phyloP scores from a whole-genome alignment of 2,113 vertebrate species.

The Syngnathus scovelli region DNA sequence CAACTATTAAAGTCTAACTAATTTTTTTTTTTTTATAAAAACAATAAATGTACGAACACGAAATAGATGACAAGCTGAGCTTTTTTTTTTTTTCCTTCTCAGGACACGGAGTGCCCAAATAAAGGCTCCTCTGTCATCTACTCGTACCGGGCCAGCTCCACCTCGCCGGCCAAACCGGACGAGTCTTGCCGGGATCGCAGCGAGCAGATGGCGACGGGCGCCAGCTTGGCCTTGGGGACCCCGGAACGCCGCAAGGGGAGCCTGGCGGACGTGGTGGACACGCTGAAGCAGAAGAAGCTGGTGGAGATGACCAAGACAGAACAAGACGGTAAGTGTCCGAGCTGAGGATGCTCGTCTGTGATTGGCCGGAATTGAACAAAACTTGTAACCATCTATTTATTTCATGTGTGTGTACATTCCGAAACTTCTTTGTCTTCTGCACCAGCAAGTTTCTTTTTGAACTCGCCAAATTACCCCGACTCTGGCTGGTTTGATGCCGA shows the following conservation, averaged over 20 bases:
- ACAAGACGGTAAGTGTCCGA: slow-evolving; percentile 81
- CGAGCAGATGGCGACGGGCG: slow-evolving; percentile 77
- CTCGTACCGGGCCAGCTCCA: slow-evolving; percentile 91
- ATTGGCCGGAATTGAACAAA: background rate
- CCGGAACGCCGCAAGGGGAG: slow-evolving; percentile 94
- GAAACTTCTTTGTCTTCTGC: slow-evolving; percentile 31
- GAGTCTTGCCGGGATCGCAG: slow-evolving; percentile 83
- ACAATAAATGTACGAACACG: background rate
- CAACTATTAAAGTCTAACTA: background rate
- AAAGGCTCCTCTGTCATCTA: slow-evolving; percentile 87
- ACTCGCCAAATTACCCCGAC: slow-evolving; percentile 50
- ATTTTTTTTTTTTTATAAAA: background rate
- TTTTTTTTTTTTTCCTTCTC: no score
- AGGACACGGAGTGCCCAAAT: slow-evolving; percentile 84
- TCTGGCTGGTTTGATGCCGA: slow-evolving; percentile 45
- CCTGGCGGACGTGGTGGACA: slow-evolving; percentile 95
- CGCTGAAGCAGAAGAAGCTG: slow-evolving; percentile 94
- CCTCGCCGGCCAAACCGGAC: slow-evolving; percentile 91
- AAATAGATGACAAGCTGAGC: background rate
- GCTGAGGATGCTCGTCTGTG: background rate
- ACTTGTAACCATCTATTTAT: no score
- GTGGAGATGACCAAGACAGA: slow-evolving; percentile 95
- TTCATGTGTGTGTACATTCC: background rate
- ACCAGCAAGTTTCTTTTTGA: slow-evolving; percentile 43
- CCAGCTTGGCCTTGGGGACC: slow-evolving; percentile 84